Percentiles rank a stretch among this genome's conserved stretches.
Conservation (phyloP, 2,888 invertebrate genomes). For the Horisme vitalbata region DNA sequence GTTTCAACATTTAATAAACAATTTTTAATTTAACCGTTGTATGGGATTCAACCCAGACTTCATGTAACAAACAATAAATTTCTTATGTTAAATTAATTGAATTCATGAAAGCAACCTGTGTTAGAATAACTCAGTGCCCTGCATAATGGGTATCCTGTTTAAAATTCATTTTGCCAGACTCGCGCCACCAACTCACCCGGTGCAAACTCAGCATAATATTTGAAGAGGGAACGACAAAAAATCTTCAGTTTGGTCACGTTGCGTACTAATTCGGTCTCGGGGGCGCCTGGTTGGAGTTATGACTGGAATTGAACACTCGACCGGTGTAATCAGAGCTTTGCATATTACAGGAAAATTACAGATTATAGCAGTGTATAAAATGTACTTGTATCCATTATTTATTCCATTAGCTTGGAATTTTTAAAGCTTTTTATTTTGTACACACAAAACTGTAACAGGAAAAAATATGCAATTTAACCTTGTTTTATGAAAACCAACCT, state of each 20-base stretch:
- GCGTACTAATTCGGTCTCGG: constrained; percentile 71
- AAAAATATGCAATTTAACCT: too few relatives aligned
- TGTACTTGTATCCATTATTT: too few relatives aligned
- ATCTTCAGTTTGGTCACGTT: constrained; percentile 74
- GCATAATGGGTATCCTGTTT: not conserved
- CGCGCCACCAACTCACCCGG: constrained; percentile 14
- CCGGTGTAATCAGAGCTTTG: constrained; percentile 57
- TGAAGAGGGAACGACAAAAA: constrained; percentile 61
- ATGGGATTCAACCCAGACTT: too few relatives aligned
- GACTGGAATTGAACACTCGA: constrained; percentile 52
- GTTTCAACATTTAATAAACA: too few relatives aligned
- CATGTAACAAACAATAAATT: not conserved
- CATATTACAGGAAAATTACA: constrained; percentile 41
- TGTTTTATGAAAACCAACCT: not conserved
- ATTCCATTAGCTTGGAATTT: too few relatives aligned
- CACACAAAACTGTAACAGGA: too few relatives aligned
- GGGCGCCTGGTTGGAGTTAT: constrained; percentile 59
- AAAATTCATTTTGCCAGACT: constrained; percentile 15
- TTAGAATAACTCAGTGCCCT: not conserved
- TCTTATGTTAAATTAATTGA: not conserved
- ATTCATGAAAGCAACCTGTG: not conserved
- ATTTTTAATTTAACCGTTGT: too few relatives aligned
- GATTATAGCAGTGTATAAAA: constrained; percentile 13
- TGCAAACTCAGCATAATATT: constrained; percentile 43
- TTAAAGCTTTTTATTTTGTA: too few relatives aligned